Evolutionary conservation across 2,113 vertebrate genomes (phyloP).

Genomic region (Sinocyclocheilus grahami): DNA sequence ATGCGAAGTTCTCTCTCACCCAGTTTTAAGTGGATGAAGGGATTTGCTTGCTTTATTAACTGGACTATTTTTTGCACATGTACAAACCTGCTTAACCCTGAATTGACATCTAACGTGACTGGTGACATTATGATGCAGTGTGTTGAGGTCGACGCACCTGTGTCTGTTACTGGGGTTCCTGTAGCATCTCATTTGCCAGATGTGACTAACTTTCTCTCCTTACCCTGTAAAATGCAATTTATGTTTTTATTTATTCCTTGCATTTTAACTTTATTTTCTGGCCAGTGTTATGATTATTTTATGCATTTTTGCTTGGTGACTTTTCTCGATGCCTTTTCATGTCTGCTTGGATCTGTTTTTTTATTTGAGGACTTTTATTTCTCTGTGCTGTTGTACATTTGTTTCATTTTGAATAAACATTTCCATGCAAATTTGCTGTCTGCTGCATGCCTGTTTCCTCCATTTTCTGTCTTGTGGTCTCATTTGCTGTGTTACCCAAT

Average conservation of each 20-base stretch:
- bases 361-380: conserved; percentile 60
- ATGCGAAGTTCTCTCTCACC: conserved; percentile 4
- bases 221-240: conserved; percentile 43
- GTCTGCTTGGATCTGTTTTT: conserved; percentile 53
- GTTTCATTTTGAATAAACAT: conserved; percentile 75
- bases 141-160: conserved; percentile 1
- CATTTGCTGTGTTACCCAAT: background rate
- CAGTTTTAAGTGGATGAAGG: conserved; percentile 23
- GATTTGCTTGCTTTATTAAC: conserved; percentile 43
- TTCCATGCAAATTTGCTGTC: conserved; percentile 55
- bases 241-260: conserved; percentile 62
- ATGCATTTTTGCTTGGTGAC: conserved; percentile 54
- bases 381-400: conserved; percentile 58
- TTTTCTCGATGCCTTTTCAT: conserved; percentile 47
- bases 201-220: conserved; percentile 61
- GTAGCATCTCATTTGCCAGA: conserved; percentile 32
- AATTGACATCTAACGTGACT: conserved; percentile 19
- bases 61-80: conserved; percentile 40
- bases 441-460: conserved; percentile 67
- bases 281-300: conserved; percentile 24
- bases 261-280: conserved; percentile 58
- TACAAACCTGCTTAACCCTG: conserved; percentile 12
- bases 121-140: conserved; percentile 5
- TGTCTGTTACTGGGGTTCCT: conserved; percentile 39
- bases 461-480: conserved; percentile 43